phyloP scores from a whole-genome alignment of 2,113 vertebrate species.

The Leucoraja erinaceus region DNA sequence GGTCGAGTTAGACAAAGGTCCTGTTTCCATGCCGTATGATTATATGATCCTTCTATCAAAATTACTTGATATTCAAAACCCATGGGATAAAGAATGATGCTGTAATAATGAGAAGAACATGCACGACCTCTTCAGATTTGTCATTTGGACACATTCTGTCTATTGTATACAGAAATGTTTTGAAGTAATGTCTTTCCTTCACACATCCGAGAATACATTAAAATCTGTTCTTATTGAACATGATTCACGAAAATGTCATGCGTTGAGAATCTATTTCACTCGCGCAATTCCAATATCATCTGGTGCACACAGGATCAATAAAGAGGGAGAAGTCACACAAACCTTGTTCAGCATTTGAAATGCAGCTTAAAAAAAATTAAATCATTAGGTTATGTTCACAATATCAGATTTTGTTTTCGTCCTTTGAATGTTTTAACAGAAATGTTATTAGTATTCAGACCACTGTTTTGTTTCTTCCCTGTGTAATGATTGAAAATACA shows the following conservation, averaged over 20 bases:
- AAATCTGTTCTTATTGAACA: background rate
- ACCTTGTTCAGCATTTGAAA: conserved; percentile 23
- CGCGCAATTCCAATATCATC: background rate
- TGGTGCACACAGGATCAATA: conserved; percentile 21
- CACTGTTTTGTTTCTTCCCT: background rate
- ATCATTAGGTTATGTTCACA: conserved; percentile 1
- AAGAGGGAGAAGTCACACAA: background rate
- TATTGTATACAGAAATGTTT: background rate
- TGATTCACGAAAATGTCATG: conserved; percentile 29
- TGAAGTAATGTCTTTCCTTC: background rate
- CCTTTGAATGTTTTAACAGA: background rate
- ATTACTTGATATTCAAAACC: background rate
- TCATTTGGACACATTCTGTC: background rate
- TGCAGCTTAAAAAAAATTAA: conserved; percentile 16
- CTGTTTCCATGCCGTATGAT: too few species aligned
- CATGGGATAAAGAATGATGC: background rate
- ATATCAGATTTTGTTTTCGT: background rate
- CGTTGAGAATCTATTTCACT: background rate
- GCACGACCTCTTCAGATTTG: background rate
- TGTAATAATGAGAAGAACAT: background rate
- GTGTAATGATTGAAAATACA: background rate
- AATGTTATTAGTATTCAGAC: background rate
- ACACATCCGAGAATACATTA: background rate
- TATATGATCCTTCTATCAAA: too few species aligned
- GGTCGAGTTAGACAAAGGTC: too few species aligned